These are phyloP conservation scores for Oplegnathus fasciatus DNA, from an alignment of 2,113 vertebrate species.

Conservation along the genomic window DNA sequence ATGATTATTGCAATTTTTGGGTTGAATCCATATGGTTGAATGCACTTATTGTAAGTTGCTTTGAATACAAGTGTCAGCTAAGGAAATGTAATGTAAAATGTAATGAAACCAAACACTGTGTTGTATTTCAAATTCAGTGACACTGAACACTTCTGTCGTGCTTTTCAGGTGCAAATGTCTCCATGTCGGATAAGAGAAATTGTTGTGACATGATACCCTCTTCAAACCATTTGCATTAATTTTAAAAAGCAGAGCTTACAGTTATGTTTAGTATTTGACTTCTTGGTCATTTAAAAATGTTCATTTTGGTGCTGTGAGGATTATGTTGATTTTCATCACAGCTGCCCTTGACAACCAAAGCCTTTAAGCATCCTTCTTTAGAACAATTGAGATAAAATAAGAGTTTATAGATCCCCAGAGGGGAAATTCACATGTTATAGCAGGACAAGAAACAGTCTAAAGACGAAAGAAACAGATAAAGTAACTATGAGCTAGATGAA, in stretches of 20 bases:
- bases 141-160: background rate
- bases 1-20: too few species aligned
- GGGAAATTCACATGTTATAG: background rate
- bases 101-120: background rate
- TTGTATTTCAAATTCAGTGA: background rate
- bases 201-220: background rate
- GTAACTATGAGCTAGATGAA: background rate
- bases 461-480: too few species aligned
- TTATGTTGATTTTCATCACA: background rate
- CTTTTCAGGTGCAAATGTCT: background rate
- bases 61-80: too few species aligned
- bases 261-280: background rate
- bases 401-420: background rate
- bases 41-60: too few species aligned
- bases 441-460: background rate
- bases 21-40: too few species aligned
- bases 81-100: too few species aligned
- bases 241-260: background rate
- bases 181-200: too few species aligned
- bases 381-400: background rate
- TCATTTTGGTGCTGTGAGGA: background rate
- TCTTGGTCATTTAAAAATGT: background rate
- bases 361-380: background rate
- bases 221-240: background rate
- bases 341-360: background rate